These are phyloP conservation scores for Percina caprodes DNA, from an alignment of 2,113 vertebrate genomes.

Conservation along the genomic window DNA sequence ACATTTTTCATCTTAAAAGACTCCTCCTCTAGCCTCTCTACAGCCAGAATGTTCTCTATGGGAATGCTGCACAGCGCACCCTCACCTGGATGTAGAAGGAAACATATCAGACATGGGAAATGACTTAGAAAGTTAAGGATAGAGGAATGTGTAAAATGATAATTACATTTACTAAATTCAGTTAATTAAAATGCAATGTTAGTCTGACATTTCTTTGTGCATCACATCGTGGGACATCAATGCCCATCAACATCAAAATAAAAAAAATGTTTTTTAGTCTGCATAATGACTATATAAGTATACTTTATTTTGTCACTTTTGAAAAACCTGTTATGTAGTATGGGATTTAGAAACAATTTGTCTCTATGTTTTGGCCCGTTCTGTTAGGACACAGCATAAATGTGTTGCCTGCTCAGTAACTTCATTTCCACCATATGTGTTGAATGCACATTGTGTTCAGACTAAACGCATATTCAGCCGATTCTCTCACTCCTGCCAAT, in stretches of 20 bases:
- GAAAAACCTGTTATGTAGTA: not conserved
- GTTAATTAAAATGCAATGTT: not conserved
- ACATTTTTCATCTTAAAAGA: constrained; percentile 99
- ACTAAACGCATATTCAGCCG: constrained; percentile 40
- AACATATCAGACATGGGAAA: constrained; percentile 35
- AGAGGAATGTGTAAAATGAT: not conserved
- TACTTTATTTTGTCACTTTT: not conserved
- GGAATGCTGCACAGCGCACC: constrained; percentile 95
- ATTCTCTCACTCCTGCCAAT: constrained; percentile 39
- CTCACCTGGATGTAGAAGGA: constrained; percentile 85
- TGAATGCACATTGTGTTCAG: constrained; percentile 33
- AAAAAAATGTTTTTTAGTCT: not conserved
- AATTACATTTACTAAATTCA: not conserved
- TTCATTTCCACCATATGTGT: constrained; percentile 59
- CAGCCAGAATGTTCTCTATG: constrained; percentile 98
- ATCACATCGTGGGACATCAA: not conserved
- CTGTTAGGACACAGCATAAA: constrained; percentile 39
- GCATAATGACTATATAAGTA: not conserved
- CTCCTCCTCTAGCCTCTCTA: constrained; percentile 96
- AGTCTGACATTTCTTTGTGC: not conserved
- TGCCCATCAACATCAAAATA: not conserved
- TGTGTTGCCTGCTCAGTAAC: constrained; percentile 38
- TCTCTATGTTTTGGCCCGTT: not conserved
- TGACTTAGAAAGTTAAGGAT: not conserved
- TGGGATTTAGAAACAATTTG: not conserved